Evolutionary conservation across 1,140 invertebrate species (phyloP), one percentile per base, ranked within the genome.

Genomic region (Platorchestia sp.): DNA sequence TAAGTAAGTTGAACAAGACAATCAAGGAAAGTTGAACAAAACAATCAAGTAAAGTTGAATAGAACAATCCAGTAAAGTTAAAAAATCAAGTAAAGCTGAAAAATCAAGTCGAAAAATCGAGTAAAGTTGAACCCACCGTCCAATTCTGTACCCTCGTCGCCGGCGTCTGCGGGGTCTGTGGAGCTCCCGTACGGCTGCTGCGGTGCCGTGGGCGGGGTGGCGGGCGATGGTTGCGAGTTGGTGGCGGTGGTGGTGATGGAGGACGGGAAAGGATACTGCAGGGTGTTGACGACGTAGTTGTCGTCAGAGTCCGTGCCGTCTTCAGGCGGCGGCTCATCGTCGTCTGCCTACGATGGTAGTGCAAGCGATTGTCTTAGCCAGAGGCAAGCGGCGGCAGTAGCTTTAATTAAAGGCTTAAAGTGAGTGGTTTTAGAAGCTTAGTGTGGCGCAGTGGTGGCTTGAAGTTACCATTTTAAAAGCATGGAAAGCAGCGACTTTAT

Each of bases 241-340:
- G 44, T 45, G 45, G 43, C 45, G 6, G 91, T 45, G 45, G 91
- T 47, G 87, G 87, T 43, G 87, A 41, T 90, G 87, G 87, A 6
- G 87, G 87, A 6, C 44, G 91, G 91, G 91, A 93, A 93, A 41
- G 91, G 91, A 47, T 93, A 93, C 91, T 93, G 91, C 3, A 93
- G 91, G 43, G 91, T 93, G 91, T 93, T 93, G 43, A 93, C 91
- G 22, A 93, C 91, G 45, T 93, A 93, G 91, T 93, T 93, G 91
- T 93, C 91, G 91, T 93, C 91, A 7, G 91, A 93, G 45, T 93
- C 91, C 7, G 43, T 45, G 43, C 45, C 91, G 36, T 93, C 91
- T 47, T 93, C 91, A 45, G 91, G 89, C 89, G 5, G 16, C 22
- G 42, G 40, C 0, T 86, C 86, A 14, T 93, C 91, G 91, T 93